phyloP scores from a whole-genome alignment of 2,113 vertebrate species.

The Uropsilus gracilis region DNA sequence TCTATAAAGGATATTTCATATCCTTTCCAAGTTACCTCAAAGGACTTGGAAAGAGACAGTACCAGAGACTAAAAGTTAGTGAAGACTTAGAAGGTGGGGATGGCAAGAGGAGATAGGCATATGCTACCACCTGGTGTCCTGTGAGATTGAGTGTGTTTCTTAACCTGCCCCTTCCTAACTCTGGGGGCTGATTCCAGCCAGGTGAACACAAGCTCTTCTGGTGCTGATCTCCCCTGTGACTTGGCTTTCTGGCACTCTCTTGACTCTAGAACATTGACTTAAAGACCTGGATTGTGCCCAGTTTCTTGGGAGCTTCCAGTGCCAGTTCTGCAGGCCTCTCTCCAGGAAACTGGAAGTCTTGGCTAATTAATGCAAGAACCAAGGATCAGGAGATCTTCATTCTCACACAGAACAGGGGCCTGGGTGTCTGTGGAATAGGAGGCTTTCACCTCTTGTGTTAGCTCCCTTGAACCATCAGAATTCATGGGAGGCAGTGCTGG shows the following conservation, averaged over 20 bases:
- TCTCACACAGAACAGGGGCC: neutral
- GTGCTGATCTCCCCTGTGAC: neutral
- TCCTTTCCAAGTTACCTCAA: too few relatives aligned
- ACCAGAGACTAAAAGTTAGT: neutral
- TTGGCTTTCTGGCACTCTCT: neutral
- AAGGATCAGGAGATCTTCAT: slow-evolving; percentile 22
- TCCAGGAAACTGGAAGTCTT: slow-evolving; percentile 38
- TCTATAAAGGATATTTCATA: too few relatives aligned
- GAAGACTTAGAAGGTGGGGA: neutral
- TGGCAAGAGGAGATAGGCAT: too few relatives aligned
- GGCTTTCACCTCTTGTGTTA: neutral
- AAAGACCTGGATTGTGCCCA: neutral
- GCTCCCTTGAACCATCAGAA: neutral
- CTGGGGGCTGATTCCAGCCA: neutral
- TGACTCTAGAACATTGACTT: slow-evolving; percentile 9
- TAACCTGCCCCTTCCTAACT: neutral
- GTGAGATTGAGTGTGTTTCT: neutral
- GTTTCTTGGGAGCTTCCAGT: neutral
- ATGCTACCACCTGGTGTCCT: too few relatives aligned
- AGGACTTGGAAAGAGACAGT: slow-evolving; percentile 10
- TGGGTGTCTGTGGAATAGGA: slow-evolving; percentile 11
- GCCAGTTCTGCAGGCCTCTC: neutral
- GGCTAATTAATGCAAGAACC: neutral
- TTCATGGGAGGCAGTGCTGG: neutral
- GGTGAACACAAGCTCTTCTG: neutral